These are phyloP conservation scores for Syritta pipiens DNA, from an alignment of 2,888 invertebrate genomes.

Conservation along the genomic window DNA sequence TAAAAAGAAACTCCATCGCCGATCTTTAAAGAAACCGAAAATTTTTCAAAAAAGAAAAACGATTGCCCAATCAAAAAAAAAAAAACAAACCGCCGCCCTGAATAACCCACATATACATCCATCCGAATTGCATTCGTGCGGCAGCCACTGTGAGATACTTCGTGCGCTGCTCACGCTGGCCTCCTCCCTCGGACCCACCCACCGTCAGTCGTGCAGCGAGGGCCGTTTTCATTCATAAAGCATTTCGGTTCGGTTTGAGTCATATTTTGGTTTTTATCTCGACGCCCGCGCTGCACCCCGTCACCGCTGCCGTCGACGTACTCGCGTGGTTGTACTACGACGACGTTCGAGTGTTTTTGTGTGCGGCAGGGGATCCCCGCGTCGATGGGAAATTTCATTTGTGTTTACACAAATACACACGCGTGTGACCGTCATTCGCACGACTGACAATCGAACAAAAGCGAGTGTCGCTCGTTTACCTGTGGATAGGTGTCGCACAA, in stretches of 20 bases:
- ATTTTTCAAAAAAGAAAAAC: not conserved
- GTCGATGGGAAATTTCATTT: too few species aligned
- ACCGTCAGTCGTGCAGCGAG: not conserved
- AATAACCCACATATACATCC: too few species aligned
- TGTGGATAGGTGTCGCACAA: conserved; percentile 20
- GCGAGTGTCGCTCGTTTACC: conserved; percentile 11
- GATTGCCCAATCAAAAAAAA: conserved; percentile 12
- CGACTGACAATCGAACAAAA: conserved; percentile 17
- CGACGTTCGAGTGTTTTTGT: too few species aligned
- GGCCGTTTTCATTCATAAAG: conserved; percentile 62
- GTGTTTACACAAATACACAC: conserved; percentile 55
- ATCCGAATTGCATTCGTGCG: too few species aligned
- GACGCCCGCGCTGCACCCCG: not conserved
- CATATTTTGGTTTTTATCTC: conserved; percentile 57
- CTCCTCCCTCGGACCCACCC: not conserved
- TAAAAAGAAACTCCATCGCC: not conserved
- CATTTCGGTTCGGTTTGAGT: conserved; percentile 53
- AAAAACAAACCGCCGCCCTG: conserved; percentile 33
- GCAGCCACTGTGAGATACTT: not conserved
- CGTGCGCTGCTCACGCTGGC: not conserved
- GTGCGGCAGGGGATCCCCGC: too few species aligned
- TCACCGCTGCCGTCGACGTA: too few species aligned
- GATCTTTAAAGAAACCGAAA: too few species aligned
- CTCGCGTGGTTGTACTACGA: too few species aligned
- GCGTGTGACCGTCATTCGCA: conserved; percentile 2